Evolutionary conservation across 2,888 invertebrate genomes (phyloP).

Genomic region (Eumacrocentrus americanus): DNA sequence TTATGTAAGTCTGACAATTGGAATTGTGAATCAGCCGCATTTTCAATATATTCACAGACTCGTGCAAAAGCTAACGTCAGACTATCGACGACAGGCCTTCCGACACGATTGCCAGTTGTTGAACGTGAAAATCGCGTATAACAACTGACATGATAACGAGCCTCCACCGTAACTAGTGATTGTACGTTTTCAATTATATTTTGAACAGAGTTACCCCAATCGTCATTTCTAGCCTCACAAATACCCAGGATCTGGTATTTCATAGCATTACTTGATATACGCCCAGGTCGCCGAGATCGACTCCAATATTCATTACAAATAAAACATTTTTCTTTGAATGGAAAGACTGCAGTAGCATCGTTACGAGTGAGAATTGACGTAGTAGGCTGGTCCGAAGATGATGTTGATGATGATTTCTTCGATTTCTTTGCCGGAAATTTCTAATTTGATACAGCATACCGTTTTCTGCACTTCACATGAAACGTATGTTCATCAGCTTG

Average conservation of each 20-base stretch:
- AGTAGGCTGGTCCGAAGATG: background rate
- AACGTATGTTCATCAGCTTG: background rate
- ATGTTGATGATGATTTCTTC: background rate
- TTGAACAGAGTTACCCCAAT: background rate
- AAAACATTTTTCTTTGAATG: background rate
- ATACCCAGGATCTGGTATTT: background rate
- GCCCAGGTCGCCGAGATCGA: background rate
- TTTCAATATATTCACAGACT: background rate
- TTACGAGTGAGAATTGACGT: background rate
- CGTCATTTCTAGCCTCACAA: background rate
- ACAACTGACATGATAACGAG: background rate
- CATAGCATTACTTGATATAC: background rate
- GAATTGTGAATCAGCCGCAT: background rate
- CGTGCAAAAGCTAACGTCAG: background rate
- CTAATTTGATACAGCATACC: background rate
- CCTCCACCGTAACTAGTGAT: background rate
- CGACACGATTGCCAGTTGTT: background rate
- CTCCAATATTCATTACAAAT: background rate
- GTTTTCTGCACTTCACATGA: background rate
- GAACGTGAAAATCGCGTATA: background rate
- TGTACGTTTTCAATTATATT: background rate
- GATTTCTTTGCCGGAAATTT: background rate
- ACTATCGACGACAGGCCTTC: background rate
- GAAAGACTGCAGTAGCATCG: background rate
- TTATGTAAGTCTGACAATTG: background rate